Base-by-base conservation (phyloP, 2,888 invertebrate genomes). In the Liodrosophila aerea region DNA sequence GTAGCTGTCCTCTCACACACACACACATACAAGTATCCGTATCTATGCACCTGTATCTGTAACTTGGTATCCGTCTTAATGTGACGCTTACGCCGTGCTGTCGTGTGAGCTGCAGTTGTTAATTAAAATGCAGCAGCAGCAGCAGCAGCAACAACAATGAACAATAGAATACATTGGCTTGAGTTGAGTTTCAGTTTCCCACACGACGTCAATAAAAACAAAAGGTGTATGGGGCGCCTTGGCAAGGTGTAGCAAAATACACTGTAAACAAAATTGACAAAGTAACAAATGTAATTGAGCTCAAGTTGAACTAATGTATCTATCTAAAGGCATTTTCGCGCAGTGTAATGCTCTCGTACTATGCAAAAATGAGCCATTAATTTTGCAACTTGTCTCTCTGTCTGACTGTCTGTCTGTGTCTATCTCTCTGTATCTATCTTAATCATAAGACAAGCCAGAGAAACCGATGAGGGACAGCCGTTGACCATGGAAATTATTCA, bases 91-190 rank as follows among this genome's bases (percentile, higher is more conserved):
- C 50, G 63, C 47, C 15, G 44, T 46, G 54, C 22, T 64, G 54
- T 60, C 64, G 71, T 70, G 74, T 58, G 57, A 72, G 70, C 40
- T 72, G 72, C 75, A 70, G 70, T 74, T 72, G 75, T 64, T 72
- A 72, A 72, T 72, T 74, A 74, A 75, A 71, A 73, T 75, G 64
- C 63, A 65, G 34, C 61, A 56, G 41, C 60, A 56, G 43, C 52
- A 68, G 58, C 56, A 37, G 12, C 52, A 62, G 29, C 60, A 54
- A 37, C 47, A 50, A 33, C 56, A 39, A 15, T 41, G 47, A 75
- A 75, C 72, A 73, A 73, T 73, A 58, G 67, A 73, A 73, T 75
- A 61, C 72, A 72, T 69, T 69, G 67, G 69, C 46, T 41, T 49
- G 40, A 43, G 54, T 74, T 54, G 57, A 9, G 33, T 52, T 61